phyloP scores from a whole-genome alignment of 1,140 invertebrate species.

The Megathymus violae region DNA sequence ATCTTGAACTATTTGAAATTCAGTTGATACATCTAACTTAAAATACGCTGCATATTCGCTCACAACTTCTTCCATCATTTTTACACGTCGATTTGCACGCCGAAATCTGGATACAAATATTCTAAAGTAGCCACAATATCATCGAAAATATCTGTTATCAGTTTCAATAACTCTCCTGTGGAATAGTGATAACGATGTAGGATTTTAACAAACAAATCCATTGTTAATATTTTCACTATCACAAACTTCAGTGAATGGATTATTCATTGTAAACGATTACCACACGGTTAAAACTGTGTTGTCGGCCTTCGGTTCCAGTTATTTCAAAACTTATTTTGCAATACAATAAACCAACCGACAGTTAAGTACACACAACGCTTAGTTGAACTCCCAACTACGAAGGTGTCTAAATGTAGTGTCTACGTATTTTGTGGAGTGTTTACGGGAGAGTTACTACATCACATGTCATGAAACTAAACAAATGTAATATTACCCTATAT shows the following conservation, averaged over 20 bases:
- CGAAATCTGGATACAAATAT: slow-evolving; percentile 76
- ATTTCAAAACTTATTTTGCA: slow-evolving; percentile 15
- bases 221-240: slow-evolving; percentile 32
- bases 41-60: slow-evolving; percentile 77
- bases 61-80: slow-evolving; percentile 73
- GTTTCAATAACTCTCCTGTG: slow-evolving; percentile 65
- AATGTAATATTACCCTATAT: too few species aligned
- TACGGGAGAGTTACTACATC: too few species aligned
- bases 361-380: background rate
- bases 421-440: too few species aligned
- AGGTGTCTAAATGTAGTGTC: too few species aligned
- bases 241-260: slow-evolving; percentile 5
- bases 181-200: slow-evolving; percentile 56
- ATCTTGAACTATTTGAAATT: slow-evolving; percentile 79
- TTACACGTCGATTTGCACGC: slow-evolving; percentile 45
- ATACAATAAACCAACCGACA: background rate
- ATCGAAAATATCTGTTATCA: slow-evolving; percentile 68
- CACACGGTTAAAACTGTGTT: background rate
- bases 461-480: too few species aligned
- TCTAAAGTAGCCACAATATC: slow-evolving; percentile 61
- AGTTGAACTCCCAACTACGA: too few species aligned
- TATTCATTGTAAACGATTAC: slow-evolving; percentile 2
- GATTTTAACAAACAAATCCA: slow-evolving; percentile 67
- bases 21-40: slow-evolving; percentile 71
- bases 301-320: background rate